A percentile compares a stretch with the other conserved stretches of the same genome.
phyloP scores from a whole-genome alignment of 2,113 vertebrate genomes.

The Hippocampus abdominalis region DNA sequence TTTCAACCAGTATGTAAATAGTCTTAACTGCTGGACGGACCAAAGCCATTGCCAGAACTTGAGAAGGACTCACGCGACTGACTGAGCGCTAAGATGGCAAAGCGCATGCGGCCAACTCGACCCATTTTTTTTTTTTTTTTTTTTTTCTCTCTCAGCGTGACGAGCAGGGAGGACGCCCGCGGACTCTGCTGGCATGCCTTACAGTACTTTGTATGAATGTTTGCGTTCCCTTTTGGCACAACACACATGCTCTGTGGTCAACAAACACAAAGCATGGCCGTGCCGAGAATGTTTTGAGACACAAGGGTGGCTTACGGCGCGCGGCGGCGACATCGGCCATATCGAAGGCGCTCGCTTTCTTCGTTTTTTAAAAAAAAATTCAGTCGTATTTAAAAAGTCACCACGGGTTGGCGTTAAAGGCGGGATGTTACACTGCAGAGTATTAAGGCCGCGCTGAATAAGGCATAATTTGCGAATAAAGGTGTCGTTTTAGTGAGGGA shows the following conservation, averaged over 20 bases:
- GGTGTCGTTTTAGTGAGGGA: no score
- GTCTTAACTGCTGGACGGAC: slow-evolving; percentile 57
- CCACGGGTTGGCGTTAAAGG: not conserved
- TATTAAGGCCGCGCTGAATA: no score
- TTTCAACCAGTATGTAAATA: slow-evolving; percentile 22
- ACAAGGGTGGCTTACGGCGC: slow-evolving; percentile 11
- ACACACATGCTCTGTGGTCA: slow-evolving; percentile 27
- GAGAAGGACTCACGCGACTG: slow-evolving; percentile 32
- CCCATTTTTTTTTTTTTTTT: slow-evolving; percentile 18
- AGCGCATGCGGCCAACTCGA: not conserved
- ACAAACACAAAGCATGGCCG: slow-evolving; percentile 35
- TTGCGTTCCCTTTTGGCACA: not conserved
- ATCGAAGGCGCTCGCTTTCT: not conserved
- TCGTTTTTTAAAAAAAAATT: not conserved
- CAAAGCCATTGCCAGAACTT: slow-evolving; percentile 55
- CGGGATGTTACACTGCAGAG: not conserved
- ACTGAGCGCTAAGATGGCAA: slow-evolving; percentile 12
- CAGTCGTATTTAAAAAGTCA: not conserved
- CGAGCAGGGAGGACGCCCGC: slow-evolving; percentile 33
- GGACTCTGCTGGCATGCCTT: slow-evolving; percentile 61
- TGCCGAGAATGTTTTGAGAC: slow-evolving; percentile 34
- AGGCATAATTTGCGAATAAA: no score
- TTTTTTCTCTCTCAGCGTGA: slow-evolving; percentile 28
- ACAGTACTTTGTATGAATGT: slow-evolving; percentile 60
- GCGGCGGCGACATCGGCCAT: not conserved